Percentiles rank a stretch among this genome's conserved stretches.
These are phyloP conservation scores for Cydia pomonella DNA, from an alignment of 1,140 invertebrate genomes.

Conservation along the genomic window DNA sequence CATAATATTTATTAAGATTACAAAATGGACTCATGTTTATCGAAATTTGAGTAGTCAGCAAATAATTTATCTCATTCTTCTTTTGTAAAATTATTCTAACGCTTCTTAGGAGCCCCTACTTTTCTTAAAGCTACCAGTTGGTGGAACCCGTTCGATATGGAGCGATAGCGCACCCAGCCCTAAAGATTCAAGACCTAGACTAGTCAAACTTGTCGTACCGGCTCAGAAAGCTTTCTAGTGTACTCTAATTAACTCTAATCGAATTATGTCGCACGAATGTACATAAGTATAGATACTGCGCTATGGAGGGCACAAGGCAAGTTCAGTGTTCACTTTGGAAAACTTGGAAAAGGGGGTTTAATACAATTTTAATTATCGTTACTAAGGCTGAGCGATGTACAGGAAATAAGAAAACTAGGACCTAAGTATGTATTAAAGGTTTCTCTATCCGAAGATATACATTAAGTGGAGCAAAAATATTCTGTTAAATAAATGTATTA, in stretches of 20 bases:
- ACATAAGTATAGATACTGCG: neutral
- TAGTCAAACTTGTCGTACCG: neutral
- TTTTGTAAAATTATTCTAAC: neutral
- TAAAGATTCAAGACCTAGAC: neutral
- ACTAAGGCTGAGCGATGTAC: neutral
- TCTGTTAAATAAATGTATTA: too few species aligned
- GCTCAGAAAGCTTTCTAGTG: conserved; percentile 37
- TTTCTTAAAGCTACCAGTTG: neutral
- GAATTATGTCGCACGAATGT: conserved; percentile 2
- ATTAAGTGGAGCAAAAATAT: too few species aligned
- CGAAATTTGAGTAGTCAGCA: too few species aligned
- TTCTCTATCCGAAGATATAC: too few species aligned
- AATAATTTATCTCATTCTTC: neutral
- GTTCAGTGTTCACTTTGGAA: neutral
- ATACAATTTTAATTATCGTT: neutral
- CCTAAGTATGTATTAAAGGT: too few species aligned
- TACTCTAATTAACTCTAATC: neutral
- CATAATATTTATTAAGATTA: too few species aligned
- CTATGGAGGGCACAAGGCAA: neutral
- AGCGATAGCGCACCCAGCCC: conserved; percentile 39
- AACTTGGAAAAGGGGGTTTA: neutral
- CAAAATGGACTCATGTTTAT: too few species aligned
- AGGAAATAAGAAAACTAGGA: too few species aligned
- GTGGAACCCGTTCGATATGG: conserved; percentile 32
- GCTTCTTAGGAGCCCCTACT: neutral